phyloP scores from a whole-genome alignment of 2,888 invertebrate species.

The Stratiomys singularior region DNA sequence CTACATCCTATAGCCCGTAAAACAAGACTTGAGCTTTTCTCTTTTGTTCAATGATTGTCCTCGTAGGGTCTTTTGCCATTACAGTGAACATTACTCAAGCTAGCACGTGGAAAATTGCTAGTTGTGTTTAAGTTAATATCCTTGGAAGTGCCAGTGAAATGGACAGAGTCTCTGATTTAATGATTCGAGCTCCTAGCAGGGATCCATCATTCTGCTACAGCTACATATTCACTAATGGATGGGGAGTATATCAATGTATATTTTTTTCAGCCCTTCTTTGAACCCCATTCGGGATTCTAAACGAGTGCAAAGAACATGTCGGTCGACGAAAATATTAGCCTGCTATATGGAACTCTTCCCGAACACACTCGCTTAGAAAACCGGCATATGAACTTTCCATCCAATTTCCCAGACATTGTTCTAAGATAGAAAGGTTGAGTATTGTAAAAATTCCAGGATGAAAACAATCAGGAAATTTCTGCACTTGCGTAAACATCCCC shows the following conservation, averaged over 20 bases:
- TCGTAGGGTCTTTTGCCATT: neutral
- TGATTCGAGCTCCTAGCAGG: neutral
- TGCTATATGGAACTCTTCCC: neutral
- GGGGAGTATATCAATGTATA: neutral
- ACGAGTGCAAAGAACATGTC: neutral
- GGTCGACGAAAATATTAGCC: neutral
- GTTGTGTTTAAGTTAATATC: constrained; percentile 33
- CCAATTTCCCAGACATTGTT: neutral
- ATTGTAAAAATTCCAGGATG: neutral
- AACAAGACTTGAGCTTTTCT: neutral
- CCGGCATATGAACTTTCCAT: neutral
- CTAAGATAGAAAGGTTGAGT: neutral
- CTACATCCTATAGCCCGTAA: neutral
- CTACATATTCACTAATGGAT: neutral
- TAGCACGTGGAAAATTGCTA: neutral
- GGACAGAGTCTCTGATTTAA: constrained; percentile 38
- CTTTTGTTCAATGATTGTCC: neutral
- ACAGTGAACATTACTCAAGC: neutral
- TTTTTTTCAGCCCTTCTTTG: neutral
- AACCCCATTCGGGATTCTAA: neutral
- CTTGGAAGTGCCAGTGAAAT: constrained; percentile 36
- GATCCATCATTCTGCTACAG: neutral
- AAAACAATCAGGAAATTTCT: neutral
- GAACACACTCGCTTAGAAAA: neutral
- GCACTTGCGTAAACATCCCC: neutral